Conservation (phyloP, 2,113 vertebrate genomes). For the Cepphus grylle region DNA sequence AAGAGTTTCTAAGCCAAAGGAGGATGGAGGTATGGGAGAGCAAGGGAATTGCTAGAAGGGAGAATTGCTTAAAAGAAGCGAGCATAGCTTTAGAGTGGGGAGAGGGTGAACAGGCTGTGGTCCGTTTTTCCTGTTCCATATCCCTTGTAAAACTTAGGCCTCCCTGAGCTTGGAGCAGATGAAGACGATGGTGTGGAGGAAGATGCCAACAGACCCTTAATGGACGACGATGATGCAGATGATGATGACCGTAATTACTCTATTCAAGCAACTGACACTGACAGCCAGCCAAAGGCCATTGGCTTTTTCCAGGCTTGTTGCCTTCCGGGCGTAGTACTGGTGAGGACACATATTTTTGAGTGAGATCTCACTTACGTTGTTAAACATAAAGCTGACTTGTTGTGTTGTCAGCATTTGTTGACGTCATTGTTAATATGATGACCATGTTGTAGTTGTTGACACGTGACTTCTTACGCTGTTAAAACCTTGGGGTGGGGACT, state of each 20-base stretch:
- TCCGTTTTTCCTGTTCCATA: not conserved
- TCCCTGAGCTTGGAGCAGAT: constrained; percentile 74
- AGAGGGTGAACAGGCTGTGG: not conserved
- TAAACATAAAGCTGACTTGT: not conserved
- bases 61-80: not conserved
- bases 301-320: constrained; percentile 90
- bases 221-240: constrained; percentile 77
- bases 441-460: not conserved
- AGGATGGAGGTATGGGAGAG: constrained; percentile 59
- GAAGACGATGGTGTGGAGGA: constrained; percentile 52
- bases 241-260: constrained; percentile 72
- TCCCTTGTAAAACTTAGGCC: constrained; percentile 48
- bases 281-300: constrained; percentile 70
- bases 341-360: constrained; percentile 67
- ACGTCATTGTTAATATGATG: not conserved
- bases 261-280: constrained; percentile 63
- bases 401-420: not conserved
- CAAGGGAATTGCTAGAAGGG: constrained; percentile 25
- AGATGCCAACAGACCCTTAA: constrained; percentile 87
- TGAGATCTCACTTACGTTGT: not conserved
- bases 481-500: not conserved
- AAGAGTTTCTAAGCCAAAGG: constrained; percentile 58
- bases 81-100: constrained; percentile 3
- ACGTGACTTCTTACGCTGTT: not conserved
- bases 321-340: constrained; percentile 90